Conservation (phyloP, 2,797 vertebrate species). For the Austrolebias charrua region DNA sequence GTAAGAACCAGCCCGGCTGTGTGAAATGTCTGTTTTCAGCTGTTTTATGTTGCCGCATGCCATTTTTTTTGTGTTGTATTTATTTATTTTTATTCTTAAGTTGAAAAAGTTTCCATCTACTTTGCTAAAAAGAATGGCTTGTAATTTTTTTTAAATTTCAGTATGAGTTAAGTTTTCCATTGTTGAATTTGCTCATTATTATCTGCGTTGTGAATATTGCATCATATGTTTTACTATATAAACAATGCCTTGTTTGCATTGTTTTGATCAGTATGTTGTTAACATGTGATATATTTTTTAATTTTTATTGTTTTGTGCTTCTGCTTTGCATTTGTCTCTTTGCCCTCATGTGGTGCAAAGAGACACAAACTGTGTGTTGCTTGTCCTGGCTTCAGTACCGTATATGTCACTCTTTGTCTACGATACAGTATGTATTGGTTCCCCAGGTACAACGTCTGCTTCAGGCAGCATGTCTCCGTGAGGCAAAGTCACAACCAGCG, state of each 20-base stretch:
- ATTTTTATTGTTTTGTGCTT: slow-evolving; percentile 36
- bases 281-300: slow-evolving; percentile 11
- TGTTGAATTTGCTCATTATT: slow-evolving; percentile 22
- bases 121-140: slow-evolving; percentile 4
- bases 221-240: slow-evolving; percentile 20
- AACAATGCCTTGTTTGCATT: slow-evolving; percentile 58
- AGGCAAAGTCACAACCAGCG: slow-evolving; percentile 83
- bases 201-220: slow-evolving; percentile 26
- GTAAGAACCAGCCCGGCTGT: neutral
- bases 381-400: slow-evolving; percentile 62
- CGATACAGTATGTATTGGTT: slow-evolving; percentile 76
- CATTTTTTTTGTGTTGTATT: slow-evolving; percentile 20
- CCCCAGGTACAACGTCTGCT: slow-evolving; percentile 96
- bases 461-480: slow-evolving; percentile 87
- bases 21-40: slow-evolving; percentile 34
- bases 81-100: slow-evolving; percentile 2
- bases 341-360: slow-evolving; percentile 52
- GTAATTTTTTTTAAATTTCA: neutral
- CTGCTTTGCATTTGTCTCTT: slow-evolving; percentile 63
- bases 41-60: slow-evolving; percentile 37
- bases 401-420: slow-evolving; percentile 72
- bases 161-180: neutral
- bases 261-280: slow-evolving; percentile 37
- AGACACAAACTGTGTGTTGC: slow-evolving; percentile 56
- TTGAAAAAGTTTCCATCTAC: slow-evolving; percentile 13